Evolutionary conservation across 2,113 vertebrate genomes (phyloP).

Genomic region (Onychostoma macrolepis): DNA sequence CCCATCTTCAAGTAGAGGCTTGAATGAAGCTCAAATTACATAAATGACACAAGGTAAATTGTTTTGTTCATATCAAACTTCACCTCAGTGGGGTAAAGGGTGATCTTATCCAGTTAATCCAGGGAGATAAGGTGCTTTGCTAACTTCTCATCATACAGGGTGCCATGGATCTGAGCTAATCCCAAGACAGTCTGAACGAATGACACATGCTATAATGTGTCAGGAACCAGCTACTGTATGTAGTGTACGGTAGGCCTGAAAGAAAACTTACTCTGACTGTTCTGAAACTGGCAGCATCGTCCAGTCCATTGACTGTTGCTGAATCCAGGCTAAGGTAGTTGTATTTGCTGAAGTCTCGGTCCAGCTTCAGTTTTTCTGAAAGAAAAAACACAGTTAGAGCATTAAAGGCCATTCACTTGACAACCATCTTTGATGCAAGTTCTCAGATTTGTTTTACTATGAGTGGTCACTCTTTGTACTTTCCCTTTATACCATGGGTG

Average conservation of each 20-base stretch:
- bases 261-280: conserved; percentile 85
- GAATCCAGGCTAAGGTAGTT: conserved; percentile 97
- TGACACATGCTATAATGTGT: neutral
- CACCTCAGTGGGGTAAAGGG: conserved; percentile 13
- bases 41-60: conserved; percentile 4
- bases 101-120: conserved; percentile 33
- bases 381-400: conserved; percentile 34
- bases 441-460: neutral
- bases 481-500: neutral
- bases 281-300: conserved; percentile 92
- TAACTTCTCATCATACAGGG: conserved; percentile 2
- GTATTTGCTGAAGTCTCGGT: conserved; percentile 92
- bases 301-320: conserved; percentile 88
- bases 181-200: neutral
- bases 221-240: neutral
- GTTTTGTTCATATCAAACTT: neutral
- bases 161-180: neutral
- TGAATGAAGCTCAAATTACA: conserved; percentile 13
- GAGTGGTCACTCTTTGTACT: neutral
- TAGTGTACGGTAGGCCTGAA: neutral
- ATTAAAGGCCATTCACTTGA: neutral
- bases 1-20: neutral
- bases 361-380: conserved; percentile 89
- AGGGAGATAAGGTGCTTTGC: conserved; percentile 22
- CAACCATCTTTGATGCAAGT: neutral